Base-by-base conservation (phyloP, 1,140 invertebrate genomes). In the Agraylea sexmaculata region DNA sequence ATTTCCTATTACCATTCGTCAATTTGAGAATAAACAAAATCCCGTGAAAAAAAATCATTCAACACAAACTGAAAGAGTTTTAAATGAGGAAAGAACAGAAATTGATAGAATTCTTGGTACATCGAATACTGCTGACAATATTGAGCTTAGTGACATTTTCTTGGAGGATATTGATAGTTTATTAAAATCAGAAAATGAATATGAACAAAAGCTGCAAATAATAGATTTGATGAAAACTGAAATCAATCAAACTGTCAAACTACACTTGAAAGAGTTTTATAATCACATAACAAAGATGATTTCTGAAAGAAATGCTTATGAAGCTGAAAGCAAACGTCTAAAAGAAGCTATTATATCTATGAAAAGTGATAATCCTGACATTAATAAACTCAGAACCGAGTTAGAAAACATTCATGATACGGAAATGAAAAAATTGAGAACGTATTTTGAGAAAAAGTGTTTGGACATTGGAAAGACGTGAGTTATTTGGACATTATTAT, bases 361-460 rank as follows among this genome's bases (percentile, higher is more conserved):
- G 1, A 73, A 71, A 51, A 58, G 62, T 29, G 66, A 67, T 4
- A 64, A 66, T 42, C 59, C 54, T 0, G 66, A 69, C 20, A 53
- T 77, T 3, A 60, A 68, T 4, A 62, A 66, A 22, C 40, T 77
- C 8, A 66, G 64, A 44, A 52, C 59, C 5, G 72, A 77, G 37
- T 52, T 81, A 7, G 71, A 76, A 38, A 52, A 52, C 7, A 75
- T 74, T 45, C 79, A 84, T 55, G 60, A 72, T 11, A 75, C 75
- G 38, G 78, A 86, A 54, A 77, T 84, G 73, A 80, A 83, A 53
- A 78, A 84, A 46, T 51, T 85, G 15, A 66, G 81, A 30, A 80
- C 70, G 1, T 86, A 83, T 51, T 86, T 83, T 52, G 81, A 84
- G 45, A 68, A 78, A 53, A 83, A 83, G 54, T 84, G 80, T 53